These are phyloP conservation scores for Heliothis virescens DNA, from an alignment of 1,140 invertebrate species.

Conservation along the genomic window DNA sequence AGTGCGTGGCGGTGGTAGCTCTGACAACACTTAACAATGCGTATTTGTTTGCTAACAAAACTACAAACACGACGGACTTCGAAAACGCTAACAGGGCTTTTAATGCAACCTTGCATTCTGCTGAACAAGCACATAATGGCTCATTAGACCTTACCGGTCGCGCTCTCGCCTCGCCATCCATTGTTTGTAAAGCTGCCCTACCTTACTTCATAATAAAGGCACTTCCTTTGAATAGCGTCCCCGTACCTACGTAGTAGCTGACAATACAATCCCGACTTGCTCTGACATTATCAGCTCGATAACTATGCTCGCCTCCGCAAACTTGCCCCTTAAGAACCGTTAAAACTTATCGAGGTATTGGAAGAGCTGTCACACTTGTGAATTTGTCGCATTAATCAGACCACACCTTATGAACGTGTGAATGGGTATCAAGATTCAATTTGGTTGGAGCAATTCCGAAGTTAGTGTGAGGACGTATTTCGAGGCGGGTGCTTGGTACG, in stretches of 20 bases:
- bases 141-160: constrained; percentile 72
- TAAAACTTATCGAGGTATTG: constrained; percentile 56
- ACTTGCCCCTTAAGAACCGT: constrained; percentile 54
- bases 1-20: constrained; percentile 29
- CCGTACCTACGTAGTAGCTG: constrained; percentile 44
- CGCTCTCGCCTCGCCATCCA: constrained; percentile 61
- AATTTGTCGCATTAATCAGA: constrained; percentile 65
- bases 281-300: constrained; percentile 56
- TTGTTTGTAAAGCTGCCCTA: constrained; percentile 72
- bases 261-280: constrained; percentile 56
- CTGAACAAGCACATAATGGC: constrained; percentile 67
- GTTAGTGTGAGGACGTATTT: constrained; percentile 26
- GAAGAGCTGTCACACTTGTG: constrained; percentile 47
- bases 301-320: constrained; percentile 55
- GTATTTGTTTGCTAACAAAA: constrained; percentile 50
- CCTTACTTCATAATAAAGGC: constrained; percentile 68
- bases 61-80: constrained; percentile 48
- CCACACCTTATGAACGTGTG: constrained; percentile 54
- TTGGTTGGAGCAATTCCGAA: constrained; percentile 43
- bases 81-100: constrained; percentile 53
- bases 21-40: constrained; percentile 46
- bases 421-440: constrained; percentile 57
- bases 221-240: constrained; percentile 60
- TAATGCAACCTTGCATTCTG: constrained; percentile 61
- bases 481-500: constrained; percentile 20